These are phyloP conservation scores for Parnassius glacialis DNA, from an alignment of 2,888 invertebrate genomes.

Conservation along the genomic window DNA sequence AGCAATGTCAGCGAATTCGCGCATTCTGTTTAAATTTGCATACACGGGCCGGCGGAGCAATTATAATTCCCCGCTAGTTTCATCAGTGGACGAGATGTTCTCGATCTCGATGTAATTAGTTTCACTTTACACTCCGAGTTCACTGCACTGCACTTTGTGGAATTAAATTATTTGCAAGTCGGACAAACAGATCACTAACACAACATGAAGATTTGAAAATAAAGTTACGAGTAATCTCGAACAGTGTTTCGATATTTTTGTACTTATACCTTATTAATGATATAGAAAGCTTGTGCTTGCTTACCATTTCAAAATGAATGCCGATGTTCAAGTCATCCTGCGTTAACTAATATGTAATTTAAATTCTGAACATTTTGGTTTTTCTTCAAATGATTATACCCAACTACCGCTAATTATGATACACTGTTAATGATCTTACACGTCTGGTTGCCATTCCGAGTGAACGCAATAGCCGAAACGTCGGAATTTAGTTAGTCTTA, in stretches of 20 bases:
- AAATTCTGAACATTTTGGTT: background rate
- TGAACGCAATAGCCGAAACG: background rate
- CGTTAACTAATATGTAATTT: background rate
- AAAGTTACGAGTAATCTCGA: too few relatives aligned
- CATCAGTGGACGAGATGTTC: constrained; percentile 18
- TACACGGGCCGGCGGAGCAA: constrained; percentile 10
- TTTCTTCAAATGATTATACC: background rate
- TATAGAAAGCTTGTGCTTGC: too few relatives aligned
- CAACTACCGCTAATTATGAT: background rate
- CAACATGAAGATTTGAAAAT: background rate
- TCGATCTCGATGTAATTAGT: constrained; percentile 23
- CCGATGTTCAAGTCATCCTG: too few relatives aligned
- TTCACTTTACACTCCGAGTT: constrained; percentile 20
- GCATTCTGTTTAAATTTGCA: constrained; percentile 3
- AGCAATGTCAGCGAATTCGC: background rate
- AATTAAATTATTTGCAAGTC: constrained; percentile 4
- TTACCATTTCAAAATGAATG: too few relatives aligned
- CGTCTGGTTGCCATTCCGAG: background rate
- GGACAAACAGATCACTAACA: constrained; percentile 3
- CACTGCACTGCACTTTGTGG: constrained; percentile 15
- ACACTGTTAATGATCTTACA: background rate
- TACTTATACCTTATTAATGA: too few relatives aligned
- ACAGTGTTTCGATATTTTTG: too few relatives aligned
- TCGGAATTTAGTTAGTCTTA: background rate
- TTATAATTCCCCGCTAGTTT: constrained; percentile 17